Evolutionary conservation across 92 coral and sea anemone genomes (phyloP).

Genomic region (Chrysogorgia sp.): DNA sequence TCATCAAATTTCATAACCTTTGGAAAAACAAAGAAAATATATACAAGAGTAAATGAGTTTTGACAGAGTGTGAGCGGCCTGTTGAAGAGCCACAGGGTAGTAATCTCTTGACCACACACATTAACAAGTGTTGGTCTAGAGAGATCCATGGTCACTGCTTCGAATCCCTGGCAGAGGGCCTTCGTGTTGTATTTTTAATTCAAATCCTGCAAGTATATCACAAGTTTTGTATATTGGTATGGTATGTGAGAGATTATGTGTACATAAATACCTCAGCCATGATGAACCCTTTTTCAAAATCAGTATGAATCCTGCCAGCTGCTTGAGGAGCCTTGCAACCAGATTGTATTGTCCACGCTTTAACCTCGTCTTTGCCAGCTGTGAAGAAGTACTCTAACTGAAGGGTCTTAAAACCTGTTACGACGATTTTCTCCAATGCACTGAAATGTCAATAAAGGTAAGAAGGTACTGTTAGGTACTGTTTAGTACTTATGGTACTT

Average conservation of each 20-base stretch:
- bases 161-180: too few species aligned
- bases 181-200: too few species aligned
- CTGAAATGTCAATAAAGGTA: slow-evolving; percentile 44
- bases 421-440: slow-evolving; percentile 86
- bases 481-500: too few species aligned
- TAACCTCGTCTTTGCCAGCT: slow-evolving; percentile 95
- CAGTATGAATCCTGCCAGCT: slow-evolving; percentile 98
- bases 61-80: not conserved
- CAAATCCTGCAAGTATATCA: too few species aligned
- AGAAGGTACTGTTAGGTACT: slow-evolving; percentile 59
- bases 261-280: slow-evolving; percentile 71
- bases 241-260: not conserved
- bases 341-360: slow-evolving; percentile 95
- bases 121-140: too few species aligned
- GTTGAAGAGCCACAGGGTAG: not conserved
- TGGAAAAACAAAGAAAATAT: not conserved
- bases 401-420: slow-evolving; percentile 92
- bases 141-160: too few species aligned
- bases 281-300: slow-evolving; percentile 94
- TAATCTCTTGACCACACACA: too few species aligned
- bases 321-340: slow-evolving; percentile 41
- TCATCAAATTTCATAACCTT: slow-evolving; percentile 96
- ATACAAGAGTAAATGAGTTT: not conserved
- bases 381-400: slow-evolving; percentile 97
- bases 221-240: too few species aligned